Percentiles rank a stretch among this genome's conserved stretches.
Evolutionary conservation across 2,888 invertebrate genomes (phyloP).

Genomic region (Eledona agricola): DNA sequence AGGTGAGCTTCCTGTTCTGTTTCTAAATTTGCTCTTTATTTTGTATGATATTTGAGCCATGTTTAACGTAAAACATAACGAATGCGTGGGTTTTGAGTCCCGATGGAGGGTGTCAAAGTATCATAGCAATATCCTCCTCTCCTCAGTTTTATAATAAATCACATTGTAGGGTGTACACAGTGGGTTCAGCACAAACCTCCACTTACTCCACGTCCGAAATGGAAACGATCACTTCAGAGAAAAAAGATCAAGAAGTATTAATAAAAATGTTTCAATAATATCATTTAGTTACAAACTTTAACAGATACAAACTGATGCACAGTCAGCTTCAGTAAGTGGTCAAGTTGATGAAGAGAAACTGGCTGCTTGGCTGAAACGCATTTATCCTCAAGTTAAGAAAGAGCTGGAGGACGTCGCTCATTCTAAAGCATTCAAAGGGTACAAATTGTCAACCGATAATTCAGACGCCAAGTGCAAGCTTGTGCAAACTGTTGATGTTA

Average conservation of each 20-base stretch:
- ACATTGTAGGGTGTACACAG: slow-evolving; percentile 50
- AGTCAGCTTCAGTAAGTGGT: slow-evolving; percentile 31
- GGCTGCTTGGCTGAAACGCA: slow-evolving; percentile 62
- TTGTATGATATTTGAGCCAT: slow-evolving; percentile 50
- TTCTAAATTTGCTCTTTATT: too few relatives aligned
- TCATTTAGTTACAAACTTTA: too few relatives aligned
- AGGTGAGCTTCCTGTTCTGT: slow-evolving; percentile 6
- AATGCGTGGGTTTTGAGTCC: slow-evolving; percentile 64
- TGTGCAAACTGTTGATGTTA: slow-evolving; percentile 50
- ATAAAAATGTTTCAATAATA: slow-evolving; percentile 2
- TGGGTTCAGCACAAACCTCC: slow-evolving; percentile 53
- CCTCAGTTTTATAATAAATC: slow-evolving; percentile 1
- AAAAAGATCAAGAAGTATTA: slow-evolving; percentile 50
- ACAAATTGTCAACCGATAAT: slow-evolving; percentile 45
- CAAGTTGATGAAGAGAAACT: slow-evolving; percentile 62
- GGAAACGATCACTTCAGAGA: slow-evolving; percentile 52
- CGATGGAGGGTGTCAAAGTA: slow-evolving; percentile 61
- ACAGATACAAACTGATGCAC: slow-evolving; percentile 62
- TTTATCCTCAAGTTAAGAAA: slow-evolving; percentile 62
- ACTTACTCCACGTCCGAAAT: slow-evolving; percentile 51
- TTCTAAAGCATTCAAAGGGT: slow-evolving; percentile 55
- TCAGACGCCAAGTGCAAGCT: slow-evolving; percentile 51
- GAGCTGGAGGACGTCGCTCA: slow-evolving; percentile 61
- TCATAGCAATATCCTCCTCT: slow-evolving; percentile 13
- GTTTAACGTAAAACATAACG: slow-evolving; percentile 62